Conservation (phyloP, 2,888 invertebrate species). For the Zele albiditarsus region DNA sequence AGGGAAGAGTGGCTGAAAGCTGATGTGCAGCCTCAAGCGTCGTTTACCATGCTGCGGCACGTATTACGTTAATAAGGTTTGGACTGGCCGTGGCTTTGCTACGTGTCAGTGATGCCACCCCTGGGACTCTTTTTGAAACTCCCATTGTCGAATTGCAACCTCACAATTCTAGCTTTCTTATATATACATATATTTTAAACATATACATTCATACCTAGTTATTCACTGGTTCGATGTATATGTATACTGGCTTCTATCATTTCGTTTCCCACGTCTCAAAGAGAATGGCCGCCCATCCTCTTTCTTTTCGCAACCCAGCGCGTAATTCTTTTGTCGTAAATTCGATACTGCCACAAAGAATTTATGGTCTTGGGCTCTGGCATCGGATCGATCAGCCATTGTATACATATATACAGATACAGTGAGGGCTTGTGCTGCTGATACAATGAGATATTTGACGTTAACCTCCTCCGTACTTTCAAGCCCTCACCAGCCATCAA, state of each 20-base stretch:
- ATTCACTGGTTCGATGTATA: neutral
- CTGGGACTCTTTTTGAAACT: conserved; percentile 33
- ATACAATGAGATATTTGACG: conserved; percentile 22
- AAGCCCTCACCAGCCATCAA: neutral
- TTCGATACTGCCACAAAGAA: conserved; percentile 36
- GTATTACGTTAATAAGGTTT: conserved; percentile 52
- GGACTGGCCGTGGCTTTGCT: conserved; percentile 38
- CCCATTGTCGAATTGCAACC: conserved; percentile 35
- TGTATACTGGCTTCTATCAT: neutral
- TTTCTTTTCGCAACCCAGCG: conserved; percentile 15
- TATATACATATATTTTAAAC: neutral
- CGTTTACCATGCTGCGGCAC: conserved; percentile 50
- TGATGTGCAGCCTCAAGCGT: conserved; percentile 40
- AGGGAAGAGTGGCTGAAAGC: conserved; percentile 18
- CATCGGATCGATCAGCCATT: conserved; percentile 17
- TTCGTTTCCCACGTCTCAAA: neutral
- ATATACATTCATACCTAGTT: neutral
- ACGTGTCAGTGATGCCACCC: conserved; percentile 41
- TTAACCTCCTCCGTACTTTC: conserved; percentile 7
- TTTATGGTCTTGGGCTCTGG: neutral
- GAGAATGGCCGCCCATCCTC: neutral
- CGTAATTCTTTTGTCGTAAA: conserved; percentile 38
- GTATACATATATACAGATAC: neutral
- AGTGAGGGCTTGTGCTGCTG: neutral
- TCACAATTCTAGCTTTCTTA: conserved; percentile 10